Evolutionary conservation across 1,140 invertebrate genomes (phyloP).

Genomic region (Drepana arcuata): DNA sequence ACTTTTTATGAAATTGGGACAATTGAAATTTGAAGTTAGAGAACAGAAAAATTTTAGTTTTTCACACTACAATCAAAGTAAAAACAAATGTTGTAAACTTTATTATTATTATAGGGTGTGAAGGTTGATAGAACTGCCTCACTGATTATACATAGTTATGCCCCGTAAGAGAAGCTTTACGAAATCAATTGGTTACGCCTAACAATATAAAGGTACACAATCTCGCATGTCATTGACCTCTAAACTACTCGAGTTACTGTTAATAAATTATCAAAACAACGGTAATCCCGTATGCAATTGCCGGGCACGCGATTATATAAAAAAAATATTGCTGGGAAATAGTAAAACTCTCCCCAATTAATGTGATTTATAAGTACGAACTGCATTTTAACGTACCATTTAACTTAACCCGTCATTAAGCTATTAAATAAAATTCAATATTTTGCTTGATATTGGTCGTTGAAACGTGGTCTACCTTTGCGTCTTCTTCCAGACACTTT

Average conservation of each 20-base stretch:
- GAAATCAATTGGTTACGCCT: slow-evolving; percentile 39
- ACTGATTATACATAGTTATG: slow-evolving; percentile 1
- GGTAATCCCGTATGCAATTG: slow-evolving; percentile 19
- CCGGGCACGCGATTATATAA: slow-evolving; percentile 14
- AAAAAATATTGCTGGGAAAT: slow-evolving; percentile 5
- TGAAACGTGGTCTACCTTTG: too few species aligned
- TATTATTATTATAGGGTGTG: too few species aligned
- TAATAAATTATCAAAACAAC: slow-evolving; percentile 49
- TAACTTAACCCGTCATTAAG: too few species aligned
- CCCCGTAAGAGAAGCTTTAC: slow-evolving; percentile 5
- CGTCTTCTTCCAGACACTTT: too few species aligned
- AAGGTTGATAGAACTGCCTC: not conserved
- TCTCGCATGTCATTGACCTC: slow-evolving; percentile 30
- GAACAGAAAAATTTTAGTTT: too few species aligned
- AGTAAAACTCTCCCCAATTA: slow-evolving; percentile 1
- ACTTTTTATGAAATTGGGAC: too few species aligned
- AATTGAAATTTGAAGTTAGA: too few species aligned
- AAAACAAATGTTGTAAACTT: too few species aligned
- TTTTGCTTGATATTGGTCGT: too few species aligned
- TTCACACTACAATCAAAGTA: too few species aligned
- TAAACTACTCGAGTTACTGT: slow-evolving; percentile 37
- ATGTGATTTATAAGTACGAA: slow-evolving; percentile 3
- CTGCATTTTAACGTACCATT: too few species aligned
- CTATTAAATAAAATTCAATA: too few species aligned
- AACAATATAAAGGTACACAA: slow-evolving; percentile 35